phyloP scores from a whole-genome alignment of 2,797 vertebrate species.

The Bufotes viridis region DNA sequence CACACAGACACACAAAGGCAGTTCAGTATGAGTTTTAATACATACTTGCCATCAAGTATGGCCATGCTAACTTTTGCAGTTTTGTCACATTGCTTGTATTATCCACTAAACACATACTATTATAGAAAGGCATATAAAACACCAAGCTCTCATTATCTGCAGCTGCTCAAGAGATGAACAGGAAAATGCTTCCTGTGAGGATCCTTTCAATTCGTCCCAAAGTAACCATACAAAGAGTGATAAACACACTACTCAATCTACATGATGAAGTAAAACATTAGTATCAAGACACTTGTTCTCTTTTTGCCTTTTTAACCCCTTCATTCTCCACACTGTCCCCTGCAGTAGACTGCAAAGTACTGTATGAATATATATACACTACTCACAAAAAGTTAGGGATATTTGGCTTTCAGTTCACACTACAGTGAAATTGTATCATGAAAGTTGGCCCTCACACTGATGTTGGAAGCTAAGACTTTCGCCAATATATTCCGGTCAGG shows the following conservation, averaged over 20 bases:
- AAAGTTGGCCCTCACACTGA: no score
- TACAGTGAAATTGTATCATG: no score
- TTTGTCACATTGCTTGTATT: background rate
- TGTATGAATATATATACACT: no score
- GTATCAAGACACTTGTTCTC: slow-evolving; percentile 7
- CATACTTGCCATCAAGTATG: background rate
- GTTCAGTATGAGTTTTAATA: no score
- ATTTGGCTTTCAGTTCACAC: no score
- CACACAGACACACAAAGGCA: no score
- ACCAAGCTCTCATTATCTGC: slow-evolving; percentile 4
- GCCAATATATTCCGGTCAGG: no score
- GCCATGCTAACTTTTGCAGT: background rate
- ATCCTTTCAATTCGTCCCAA: slow-evolving; percentile 15
- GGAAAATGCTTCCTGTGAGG: background rate
- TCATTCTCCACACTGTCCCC: background rate
- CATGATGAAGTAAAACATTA: background rate
- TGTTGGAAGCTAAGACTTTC: no score
- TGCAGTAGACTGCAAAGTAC: background rate
- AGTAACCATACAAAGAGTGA: slow-evolving; percentile 24
- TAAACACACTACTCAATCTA: slow-evolving; percentile 23
- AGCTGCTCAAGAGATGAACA: slow-evolving; percentile 35
- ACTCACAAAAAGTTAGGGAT: no score
- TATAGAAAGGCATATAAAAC: background rate
- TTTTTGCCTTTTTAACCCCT: background rate
- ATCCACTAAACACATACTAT: slow-evolving; percentile 1